A percentile compares a stretch with the other conserved stretches of the same genome.
Evolutionary conservation across 2,888 invertebrate species (phyloP).

Genomic region (Pyralis farinalis): DNA sequence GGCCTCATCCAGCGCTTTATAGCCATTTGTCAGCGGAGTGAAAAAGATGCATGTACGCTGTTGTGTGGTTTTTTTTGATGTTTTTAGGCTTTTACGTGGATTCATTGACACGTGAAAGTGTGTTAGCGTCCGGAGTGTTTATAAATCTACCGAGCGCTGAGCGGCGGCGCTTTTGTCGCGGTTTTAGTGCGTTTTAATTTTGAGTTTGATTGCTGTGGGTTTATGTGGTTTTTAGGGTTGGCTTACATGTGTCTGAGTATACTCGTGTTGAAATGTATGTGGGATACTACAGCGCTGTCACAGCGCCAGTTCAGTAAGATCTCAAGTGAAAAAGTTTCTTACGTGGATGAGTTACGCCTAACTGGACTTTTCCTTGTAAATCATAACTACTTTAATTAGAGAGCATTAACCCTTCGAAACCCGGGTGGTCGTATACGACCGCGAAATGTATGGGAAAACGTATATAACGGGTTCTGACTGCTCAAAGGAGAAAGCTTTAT

Average conservation of each 20-base stretch:
- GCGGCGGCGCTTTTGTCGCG: slow-evolving; percentile 37
- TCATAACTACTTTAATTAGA: too few species aligned
- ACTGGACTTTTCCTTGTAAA: too few species aligned
- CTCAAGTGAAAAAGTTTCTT: too few species aligned
- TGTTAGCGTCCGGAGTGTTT: slow-evolving; percentile 72
- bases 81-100: slow-evolving; percentile 77
- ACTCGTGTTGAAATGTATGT: slow-evolving; percentile 5
- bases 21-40: slow-evolving; percentile 76
- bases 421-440: too few species aligned
- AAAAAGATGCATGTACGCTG: slow-evolving; percentile 73
- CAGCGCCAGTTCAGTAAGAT: too few species aligned
- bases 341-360: too few species aligned
- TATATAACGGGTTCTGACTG: too few species aligned
- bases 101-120: slow-evolving; percentile 79
- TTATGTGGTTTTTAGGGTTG: slow-evolving; percentile 14
- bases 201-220: slow-evolving; percentile 20
- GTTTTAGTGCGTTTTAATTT: slow-evolving; percentile 42
- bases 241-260: slow-evolving; percentile 13
- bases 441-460: too few species aligned
- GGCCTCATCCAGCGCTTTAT: slow-evolving; percentile 67
- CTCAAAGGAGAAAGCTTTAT: too few species aligned
- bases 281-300: too few species aligned
- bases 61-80: slow-evolving; percentile 48
- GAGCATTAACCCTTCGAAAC: too few species aligned
- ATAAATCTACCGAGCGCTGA: slow-evolving; percentile 58